phyloP scores from a whole-genome alignment of 2,113 vertebrate genomes.

The Corythaeola cristata region DNA sequence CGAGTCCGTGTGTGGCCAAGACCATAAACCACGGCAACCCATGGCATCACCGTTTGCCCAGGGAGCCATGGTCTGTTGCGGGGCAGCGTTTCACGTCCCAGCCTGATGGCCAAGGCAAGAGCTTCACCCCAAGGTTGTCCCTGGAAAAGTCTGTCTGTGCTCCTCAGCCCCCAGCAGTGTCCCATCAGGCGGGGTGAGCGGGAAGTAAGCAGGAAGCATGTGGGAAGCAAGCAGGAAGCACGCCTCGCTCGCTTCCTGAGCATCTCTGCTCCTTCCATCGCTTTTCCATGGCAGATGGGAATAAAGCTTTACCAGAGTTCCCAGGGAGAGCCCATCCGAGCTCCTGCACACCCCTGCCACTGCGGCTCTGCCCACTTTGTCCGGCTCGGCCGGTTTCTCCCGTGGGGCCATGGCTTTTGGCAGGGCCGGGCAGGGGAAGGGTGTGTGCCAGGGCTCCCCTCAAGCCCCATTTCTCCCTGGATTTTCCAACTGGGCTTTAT shows the following conservation, averaged over 20 bases:
- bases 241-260: not conserved
- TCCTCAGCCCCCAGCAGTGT: rapidly evolving
- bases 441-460: not conserved
- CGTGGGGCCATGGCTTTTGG: rapidly evolving
- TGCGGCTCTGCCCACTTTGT: not conserved
- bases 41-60: not conserved
- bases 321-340: no score
- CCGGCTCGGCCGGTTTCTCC: not conserved
- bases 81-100: not conserved
- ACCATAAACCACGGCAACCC: not conserved
- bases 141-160: not conserved
- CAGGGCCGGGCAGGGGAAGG: not conserved
- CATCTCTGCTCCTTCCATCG: not conserved
- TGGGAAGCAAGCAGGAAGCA: not conserved
- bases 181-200: not conserved
- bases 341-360: not conserved
- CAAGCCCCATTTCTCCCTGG: not conserved
- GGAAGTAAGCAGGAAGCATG: rapidly evolving
- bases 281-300: not conserved
- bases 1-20: not conserved
- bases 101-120: not conserved
- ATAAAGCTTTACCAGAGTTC: not conserved
- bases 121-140: not conserved
- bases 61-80: rapidly evolving
- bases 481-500: not conserved